These are phyloP conservation scores for Dasypus novemcinctus DNA, from an alignment of 2,113 vertebrate genomes.

Conservation along the genomic window DNA sequence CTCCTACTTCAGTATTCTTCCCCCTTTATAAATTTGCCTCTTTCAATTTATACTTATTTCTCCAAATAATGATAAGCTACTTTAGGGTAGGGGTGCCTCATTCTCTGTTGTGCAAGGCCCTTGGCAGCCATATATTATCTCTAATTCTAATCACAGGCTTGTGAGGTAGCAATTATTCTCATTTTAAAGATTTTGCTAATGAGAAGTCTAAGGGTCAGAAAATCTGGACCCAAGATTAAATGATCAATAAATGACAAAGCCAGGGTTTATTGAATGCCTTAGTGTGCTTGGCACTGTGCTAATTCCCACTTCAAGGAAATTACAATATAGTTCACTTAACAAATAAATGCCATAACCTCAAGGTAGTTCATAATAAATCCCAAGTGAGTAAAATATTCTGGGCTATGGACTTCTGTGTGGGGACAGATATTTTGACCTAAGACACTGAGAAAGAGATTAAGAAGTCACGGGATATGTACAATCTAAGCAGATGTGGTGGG, in stretches of 20 bases:
- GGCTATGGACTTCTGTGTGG: background rate
- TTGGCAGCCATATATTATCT: background rate
- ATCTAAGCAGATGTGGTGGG: background rate
- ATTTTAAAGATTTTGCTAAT: background rate
- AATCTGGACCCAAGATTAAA: background rate
- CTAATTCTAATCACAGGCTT: background rate
- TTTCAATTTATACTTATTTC: background rate
- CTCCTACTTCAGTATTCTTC: background rate
- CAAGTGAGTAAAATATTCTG: background rate
- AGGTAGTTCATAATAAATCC: background rate
- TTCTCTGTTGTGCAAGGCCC: background rate
- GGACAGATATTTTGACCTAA: background rate
- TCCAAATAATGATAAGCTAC: background rate
- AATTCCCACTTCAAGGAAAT: background rate
- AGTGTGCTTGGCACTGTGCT: background rate
- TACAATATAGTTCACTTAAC: conserved; percentile 30
- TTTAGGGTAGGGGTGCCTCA: background rate
- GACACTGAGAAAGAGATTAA: background rate
- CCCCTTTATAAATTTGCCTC: background rate
- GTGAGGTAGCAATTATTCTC: conserved; percentile 7
- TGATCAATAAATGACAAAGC: background rate
- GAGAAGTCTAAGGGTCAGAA: background rate
- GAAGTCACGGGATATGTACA: background rate
- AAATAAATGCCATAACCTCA: conserved; percentile 13
- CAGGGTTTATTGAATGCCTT: background rate